Evolutionary conservation across 30 jellyfish, hydroid and myxozoan genomes (phyloP).

Genomic region (Nemopilema nomurai): DNA sequence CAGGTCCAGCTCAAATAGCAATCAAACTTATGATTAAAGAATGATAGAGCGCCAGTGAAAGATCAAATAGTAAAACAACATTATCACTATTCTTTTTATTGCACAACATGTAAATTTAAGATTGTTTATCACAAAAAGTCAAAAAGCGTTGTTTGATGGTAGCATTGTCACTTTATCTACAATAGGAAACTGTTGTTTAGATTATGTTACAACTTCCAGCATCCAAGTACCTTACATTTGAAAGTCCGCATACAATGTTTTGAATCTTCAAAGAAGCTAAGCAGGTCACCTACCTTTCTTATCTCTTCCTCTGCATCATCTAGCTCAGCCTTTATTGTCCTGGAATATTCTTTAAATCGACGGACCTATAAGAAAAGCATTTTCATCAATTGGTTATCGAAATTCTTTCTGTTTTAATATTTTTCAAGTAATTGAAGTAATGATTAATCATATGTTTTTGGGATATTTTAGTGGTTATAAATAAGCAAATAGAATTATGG

Average conservation of each 20-base stretch:
- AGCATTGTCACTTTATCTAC: neutral
- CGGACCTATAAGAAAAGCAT: neutral
- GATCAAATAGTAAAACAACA: neutral
- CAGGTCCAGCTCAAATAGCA: neutral
- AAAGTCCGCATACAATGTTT: too few relatives aligned
- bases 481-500: neutral
- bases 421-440: neutral
- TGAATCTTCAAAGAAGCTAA: neutral
- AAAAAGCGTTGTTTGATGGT: neutral
- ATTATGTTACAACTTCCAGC: neutral
- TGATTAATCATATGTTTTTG: neutral
- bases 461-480: neutral
- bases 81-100: neutral
- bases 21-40: neutral
- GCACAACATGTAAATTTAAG: neutral
- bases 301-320: neutral
- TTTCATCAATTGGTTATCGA: neutral
- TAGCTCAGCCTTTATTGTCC: neutral
- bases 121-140: neutral
- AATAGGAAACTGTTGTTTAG: neutral
- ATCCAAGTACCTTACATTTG: neutral
- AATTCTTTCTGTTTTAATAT: neutral
- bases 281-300: neutral
- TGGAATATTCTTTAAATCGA: neutral
- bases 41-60: neutral